phyloP scores from a whole-genome alignment of 2,888 invertebrate genomes.

The Macrosoma leucophasiata region DNA sequence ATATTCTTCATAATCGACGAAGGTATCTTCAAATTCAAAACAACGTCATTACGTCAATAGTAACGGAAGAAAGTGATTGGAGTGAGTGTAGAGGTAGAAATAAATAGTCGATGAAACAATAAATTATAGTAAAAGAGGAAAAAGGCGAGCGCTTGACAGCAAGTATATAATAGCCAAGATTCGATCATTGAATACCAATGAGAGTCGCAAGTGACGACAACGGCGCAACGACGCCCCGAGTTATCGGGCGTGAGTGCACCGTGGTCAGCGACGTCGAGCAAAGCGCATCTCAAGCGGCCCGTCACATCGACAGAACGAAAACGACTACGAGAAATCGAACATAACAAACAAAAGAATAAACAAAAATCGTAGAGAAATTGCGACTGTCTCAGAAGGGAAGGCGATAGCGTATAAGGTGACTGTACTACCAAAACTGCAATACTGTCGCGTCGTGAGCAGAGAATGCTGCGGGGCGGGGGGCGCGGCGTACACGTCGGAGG shows the following conservation, averaged over 20 bases:
- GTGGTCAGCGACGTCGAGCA: background rate
- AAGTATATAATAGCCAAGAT: slow-evolving; percentile 9
- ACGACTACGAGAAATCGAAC: slow-evolving; percentile 34
- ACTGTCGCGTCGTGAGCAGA: slow-evolving; percentile 91
- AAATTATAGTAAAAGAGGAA: slow-evolving; percentile 25
- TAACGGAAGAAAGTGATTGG: too few relatives aligned
- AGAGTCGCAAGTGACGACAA: background rate
- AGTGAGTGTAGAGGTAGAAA: slow-evolving; percentile 39
- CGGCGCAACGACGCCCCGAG: background rate
- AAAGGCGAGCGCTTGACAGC: slow-evolving; percentile 26
- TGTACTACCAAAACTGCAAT: slow-evolving; percentile 97
- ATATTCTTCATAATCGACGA: too few relatives aligned
- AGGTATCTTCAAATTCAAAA: too few relatives aligned
- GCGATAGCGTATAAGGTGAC: slow-evolving; percentile 76
- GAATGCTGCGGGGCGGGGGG: slow-evolving; percentile 78
- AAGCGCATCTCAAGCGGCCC: slow-evolving; percentile 21
- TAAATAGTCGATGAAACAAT: slow-evolving; percentile 30
- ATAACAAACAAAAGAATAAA: slow-evolving; percentile 32
- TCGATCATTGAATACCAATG: background rate
- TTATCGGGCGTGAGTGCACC: too few relatives aligned
- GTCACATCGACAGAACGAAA: slow-evolving; percentile 26
- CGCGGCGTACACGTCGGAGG: slow-evolving; percentile 85
- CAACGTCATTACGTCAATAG: too few relatives aligned
- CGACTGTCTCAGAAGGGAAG: slow-evolving; percentile 67
- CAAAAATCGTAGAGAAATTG: slow-evolving; percentile 52